Base-by-base conservation (phyloP, 2,797 vertebrate species). In the Scomberomorus guttatus region DNA sequence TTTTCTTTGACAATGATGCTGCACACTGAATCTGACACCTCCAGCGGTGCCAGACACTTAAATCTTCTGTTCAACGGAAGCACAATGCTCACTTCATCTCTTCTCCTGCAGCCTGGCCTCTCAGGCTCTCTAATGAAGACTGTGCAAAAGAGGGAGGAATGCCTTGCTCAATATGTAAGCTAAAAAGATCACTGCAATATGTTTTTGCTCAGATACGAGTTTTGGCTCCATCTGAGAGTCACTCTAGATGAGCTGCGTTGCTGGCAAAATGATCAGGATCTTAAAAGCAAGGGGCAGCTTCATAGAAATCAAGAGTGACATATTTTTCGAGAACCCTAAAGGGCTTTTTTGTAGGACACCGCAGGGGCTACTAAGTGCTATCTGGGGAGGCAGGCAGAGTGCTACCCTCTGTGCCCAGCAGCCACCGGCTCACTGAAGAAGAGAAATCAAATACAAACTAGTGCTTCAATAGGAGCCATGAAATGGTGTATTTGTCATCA, bases 1-100 rank as follows among this genome's bases (percentile, higher is more conserved):
- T 87, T 86, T 85, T 89, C 87, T 93, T 84, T 85, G 68, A 87
- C 90, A 87, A 84, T 72, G 75, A 90, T 65, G 73, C 86, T 69
- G 79, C 79, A 73, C 75, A 51, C 76, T 81, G 90, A 90, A 90
- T 89, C 74, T 82, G 87, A 90, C 85, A 75, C 80, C 88, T 82
- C 83, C 86, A 90, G 89, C 81, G 56, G 84, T 72, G 83, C 75
- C 72, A 87, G 85, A 89, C 86, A 81, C 82, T 92, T 83, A 90
- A 88, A 89, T 90, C 77, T 80, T 88, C 80, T 86, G 90, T 84
- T 90, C 77, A 82, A 82, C 87, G 85, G 81, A 57, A 86, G 81
- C 87, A 83, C 81, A 62, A 76, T 52, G 34, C 81, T 90, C 82
- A 65, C 79, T 90, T 83, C 89, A 71, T 85, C 77, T 78, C 70